Evolutionary conservation across 2,888 invertebrate genomes (phyloP).

Genomic region (Meteorus colon): DNA sequence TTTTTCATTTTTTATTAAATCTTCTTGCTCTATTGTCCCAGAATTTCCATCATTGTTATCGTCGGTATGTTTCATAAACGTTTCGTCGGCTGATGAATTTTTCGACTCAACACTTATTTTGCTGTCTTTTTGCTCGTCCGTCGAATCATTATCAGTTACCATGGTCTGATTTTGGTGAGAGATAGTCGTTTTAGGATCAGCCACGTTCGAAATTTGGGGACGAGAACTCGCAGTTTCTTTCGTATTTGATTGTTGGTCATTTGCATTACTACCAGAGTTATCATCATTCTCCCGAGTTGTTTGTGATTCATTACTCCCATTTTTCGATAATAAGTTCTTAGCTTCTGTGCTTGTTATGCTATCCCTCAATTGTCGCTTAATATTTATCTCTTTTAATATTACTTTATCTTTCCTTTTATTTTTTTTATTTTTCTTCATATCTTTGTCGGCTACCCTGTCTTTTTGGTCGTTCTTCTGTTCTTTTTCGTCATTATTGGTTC

Average conservation of each 20-base stretch:
- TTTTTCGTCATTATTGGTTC: not conserved
- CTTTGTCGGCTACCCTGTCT: not conserved
- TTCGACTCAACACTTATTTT: not conserved
- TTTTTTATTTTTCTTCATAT: slow-evolving; percentile 24
- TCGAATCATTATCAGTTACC: not conserved
- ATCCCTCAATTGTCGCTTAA: slow-evolving; percentile 31
- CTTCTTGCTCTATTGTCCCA: not conserved
- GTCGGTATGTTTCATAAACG: not conserved
- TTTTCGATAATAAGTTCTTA: slow-evolving; percentile 4
- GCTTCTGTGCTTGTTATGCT: slow-evolving; percentile 23
- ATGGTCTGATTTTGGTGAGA: not conserved
- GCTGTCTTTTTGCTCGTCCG: not conserved
- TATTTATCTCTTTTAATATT: slow-evolving; percentile 20
- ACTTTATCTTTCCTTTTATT: slow-evolving; percentile 29
- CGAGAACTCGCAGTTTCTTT: not conserved
- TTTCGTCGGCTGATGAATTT: not conserved
- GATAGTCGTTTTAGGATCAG: not conserved
- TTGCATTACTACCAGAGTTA: not conserved
- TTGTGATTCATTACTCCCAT: not conserved
- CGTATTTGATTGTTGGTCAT: not conserved
- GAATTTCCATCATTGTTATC: not conserved
- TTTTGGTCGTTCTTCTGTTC: slow-evolving; percentile 23
- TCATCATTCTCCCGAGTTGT: not conserved
- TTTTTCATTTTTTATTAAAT: not conserved
- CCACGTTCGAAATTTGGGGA: not conserved